Conservation (phyloP, 2,113 vertebrate genomes). For the Solea senegalensis region DNA sequence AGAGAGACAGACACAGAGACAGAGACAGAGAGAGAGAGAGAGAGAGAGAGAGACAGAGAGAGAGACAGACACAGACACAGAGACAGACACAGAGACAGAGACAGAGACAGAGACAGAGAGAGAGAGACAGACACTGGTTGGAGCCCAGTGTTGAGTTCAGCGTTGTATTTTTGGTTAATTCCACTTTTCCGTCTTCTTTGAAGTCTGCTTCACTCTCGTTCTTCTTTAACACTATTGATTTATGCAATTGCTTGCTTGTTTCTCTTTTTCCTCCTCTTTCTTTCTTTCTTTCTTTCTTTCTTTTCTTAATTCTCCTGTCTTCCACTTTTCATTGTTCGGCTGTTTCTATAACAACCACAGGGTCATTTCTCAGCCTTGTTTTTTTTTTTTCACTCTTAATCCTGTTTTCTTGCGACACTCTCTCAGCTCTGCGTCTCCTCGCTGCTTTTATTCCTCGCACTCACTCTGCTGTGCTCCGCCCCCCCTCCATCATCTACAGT, state of each 20-base stretch:
- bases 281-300: not conserved
- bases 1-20: slow-evolving; percentile 18
- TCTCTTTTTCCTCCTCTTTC: slow-evolving; percentile 5
- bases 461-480: not conserved
- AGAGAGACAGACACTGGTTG: not conserved
- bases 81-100: slow-evolving; percentile 18
- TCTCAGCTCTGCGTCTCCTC: slow-evolving; percentile 37
- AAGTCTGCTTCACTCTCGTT: slow-evolving; percentile 32
- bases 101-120: not conserved
- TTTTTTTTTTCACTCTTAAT: slow-evolving; percentile 57
- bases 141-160: slow-evolving; percentile 23
- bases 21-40: not conserved
- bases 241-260: slow-evolving; percentile 57
- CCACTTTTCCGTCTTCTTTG: slow-evolving; percentile 43
- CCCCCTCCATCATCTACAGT: not conserved
- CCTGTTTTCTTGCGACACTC: slow-evolving; percentile 29
- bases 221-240: slow-evolving; percentile 68
- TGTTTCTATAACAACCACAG: slow-evolving; percentile 77
- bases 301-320: slow-evolving; percentile 35
- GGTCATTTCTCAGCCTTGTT: slow-evolving; percentile 51
- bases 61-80: slow-evolving; percentile 27
- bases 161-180: slow-evolving; percentile 43
- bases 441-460: slow-evolving; percentile 24
- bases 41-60: not conserved
- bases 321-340: slow-evolving; percentile 47